phyloP scores from a whole-genome alignment of 2,113 vertebrate species.

The Meles meles region DNA sequence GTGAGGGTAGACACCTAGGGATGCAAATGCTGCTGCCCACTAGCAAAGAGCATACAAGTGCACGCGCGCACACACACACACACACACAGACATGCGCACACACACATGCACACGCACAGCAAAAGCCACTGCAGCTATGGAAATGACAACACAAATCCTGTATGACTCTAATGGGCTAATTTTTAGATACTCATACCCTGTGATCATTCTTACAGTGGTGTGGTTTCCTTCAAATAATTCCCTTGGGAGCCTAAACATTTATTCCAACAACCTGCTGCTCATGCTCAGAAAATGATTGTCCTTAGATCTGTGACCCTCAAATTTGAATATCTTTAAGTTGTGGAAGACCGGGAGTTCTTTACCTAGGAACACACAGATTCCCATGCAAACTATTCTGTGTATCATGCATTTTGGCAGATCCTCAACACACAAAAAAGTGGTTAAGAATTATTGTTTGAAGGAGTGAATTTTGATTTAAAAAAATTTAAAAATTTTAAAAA shows the following conservation, averaged over 20 bases:
- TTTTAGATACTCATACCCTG: neutral
- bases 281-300: neutral
- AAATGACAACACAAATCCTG: neutral
- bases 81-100: too few species aligned
- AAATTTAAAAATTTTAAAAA: too few species aligned
- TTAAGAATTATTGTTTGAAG: slow-evolving; percentile 7
- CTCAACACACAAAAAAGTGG: neutral
- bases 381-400: neutral
- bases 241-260: neutral
- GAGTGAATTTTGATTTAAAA: neutral
- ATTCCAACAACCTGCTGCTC: neutral
- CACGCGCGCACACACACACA: neutral
- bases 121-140: neutral
- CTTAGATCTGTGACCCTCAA: neutral
- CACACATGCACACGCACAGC: neutral
- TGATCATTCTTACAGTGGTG: neutral
- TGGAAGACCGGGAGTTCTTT: neutral
- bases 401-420: neutral
- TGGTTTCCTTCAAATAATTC: neutral
- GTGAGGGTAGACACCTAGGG: neutral
- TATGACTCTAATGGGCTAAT: neutral
- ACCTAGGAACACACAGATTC: neutral
- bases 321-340: neutral
- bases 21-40: neutral
- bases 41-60: neutral